Evolutionary conservation across 2,797 vertebrate genomes (phyloP), one percentile per base, ranked within the genome.

Genomic region (Octomys mimax): DNA sequence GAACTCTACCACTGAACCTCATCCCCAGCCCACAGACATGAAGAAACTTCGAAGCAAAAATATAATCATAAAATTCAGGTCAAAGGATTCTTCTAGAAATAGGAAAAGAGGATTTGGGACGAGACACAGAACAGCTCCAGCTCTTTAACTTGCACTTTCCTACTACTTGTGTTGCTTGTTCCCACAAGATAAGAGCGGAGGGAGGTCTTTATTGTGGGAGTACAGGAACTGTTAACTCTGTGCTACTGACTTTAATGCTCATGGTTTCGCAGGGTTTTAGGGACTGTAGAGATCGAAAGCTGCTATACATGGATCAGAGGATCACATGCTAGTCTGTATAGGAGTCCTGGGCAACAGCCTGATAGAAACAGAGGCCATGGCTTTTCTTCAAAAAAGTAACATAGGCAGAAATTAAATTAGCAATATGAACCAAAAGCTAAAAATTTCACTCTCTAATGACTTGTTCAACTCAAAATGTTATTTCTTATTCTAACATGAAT

Each of bases 341-440:
- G 78, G 77, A 90, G 42, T 81, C 42, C n/a, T 82, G 7, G 19
- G 86, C 64, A 78, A 14, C 70, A 93, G 28, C 39, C 49, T 87
- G 10, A 52, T 26, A n/a, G 39, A 87, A 62, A 68, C 6, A 42
- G 87, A 75, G 87, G 28, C 33, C 31, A 68, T 36, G 31, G 31
- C 18, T 36, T 91, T 91, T 89, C 68, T 89, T 97, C 42, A 91
- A 92, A 92, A 93, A 52, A 42, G 88, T 10, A 91, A 77, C 59
- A 14, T 70, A 85, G 18, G n/a, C 80, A 54, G 36, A 95, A 89
- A 95, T 86, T 81, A 86, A 95, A 82, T 57, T 36, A 92, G 46
- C 22, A 71, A 91, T 91, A 82, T 42, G 10, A 95, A 78, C 22
- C 66, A 54, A 91, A 93, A 77, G 1, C 84, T 92, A 81, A 89